Evolutionary conservation across 2,797 vertebrate genomes (phyloP).

Genomic region (Darevskia mixta): DNA sequence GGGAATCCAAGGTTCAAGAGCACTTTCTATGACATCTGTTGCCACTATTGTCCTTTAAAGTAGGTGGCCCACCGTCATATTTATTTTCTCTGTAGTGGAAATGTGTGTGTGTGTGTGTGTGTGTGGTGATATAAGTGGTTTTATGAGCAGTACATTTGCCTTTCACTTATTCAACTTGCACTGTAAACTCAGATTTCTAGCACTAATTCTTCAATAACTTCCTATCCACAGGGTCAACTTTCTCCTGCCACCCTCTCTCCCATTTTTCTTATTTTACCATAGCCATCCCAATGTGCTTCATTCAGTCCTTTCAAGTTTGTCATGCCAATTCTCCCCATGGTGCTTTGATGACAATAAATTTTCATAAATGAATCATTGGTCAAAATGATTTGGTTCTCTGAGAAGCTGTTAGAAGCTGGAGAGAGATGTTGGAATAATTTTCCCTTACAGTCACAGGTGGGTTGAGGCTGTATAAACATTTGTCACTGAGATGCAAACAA

Average conservation of each 20-base stretch:
- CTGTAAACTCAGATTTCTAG: background rate
- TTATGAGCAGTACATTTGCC: background rate
- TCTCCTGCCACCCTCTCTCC: background rate
- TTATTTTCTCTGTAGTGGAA: no score
- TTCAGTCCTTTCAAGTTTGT: background rate
- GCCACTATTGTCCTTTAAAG: background rate
- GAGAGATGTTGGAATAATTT: slow-evolving; percentile 19
- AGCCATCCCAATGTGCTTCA: slow-evolving; percentile 9
- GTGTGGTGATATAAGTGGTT: background rate
- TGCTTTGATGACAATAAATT: background rate
- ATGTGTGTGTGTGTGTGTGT: background rate
- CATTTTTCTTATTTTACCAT: background rate
- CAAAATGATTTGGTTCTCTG: background rate
- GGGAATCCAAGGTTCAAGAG: no score
- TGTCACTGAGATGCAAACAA: background rate
- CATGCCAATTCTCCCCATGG: background rate
- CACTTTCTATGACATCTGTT: background rate
- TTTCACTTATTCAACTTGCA: background rate
- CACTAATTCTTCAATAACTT: background rate
- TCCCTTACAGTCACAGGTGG: background rate
- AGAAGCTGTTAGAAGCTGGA: slow-evolving; percentile 3
- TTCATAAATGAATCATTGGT: slow-evolving; percentile 35
- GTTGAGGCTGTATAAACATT: background rate
- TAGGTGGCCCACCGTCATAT: background rate
- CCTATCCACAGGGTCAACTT: fast-evolving